phyloP scores from a whole-genome alignment of 1,140 invertebrate genomes.

The Hypsibius dujardini region DNA sequence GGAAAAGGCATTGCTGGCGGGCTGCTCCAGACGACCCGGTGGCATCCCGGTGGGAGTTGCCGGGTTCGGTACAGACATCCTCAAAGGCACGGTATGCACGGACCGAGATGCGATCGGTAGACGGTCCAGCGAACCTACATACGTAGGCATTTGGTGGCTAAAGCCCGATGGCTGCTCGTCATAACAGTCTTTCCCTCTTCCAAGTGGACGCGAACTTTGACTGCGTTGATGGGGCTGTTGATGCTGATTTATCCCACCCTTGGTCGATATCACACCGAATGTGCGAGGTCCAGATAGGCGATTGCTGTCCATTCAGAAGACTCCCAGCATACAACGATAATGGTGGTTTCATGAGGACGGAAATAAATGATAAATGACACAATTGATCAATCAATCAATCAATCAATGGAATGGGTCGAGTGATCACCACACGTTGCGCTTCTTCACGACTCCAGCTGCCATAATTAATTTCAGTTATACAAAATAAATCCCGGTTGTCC shows the following conservation, averaged over 20 bases:
- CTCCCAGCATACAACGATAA: too few relatives aligned
- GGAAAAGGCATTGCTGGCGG: background rate
- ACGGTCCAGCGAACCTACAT: background rate
- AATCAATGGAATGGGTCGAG: too few relatives aligned
- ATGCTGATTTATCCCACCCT: background rate
- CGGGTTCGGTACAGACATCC: background rate
- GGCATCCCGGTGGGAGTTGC: background rate
- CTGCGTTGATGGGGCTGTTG: too few relatives aligned
- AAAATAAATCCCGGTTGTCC: too few relatives aligned
- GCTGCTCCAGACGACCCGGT: background rate
- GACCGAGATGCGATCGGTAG: background rate
- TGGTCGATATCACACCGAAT: background rate
- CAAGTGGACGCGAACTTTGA: background rate
- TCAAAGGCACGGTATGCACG: slow-evolving; percentile 6
- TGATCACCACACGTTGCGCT: too few relatives aligned
- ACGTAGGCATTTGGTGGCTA: background rate
- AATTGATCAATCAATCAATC: too few relatives aligned
- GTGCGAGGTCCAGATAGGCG: background rate
- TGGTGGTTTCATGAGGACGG: too few relatives aligned
- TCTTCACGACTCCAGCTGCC: too few relatives aligned
- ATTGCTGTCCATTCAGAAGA: background rate
- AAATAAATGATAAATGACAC: too few relatives aligned
- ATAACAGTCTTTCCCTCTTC: background rate
- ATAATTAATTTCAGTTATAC: too few relatives aligned
- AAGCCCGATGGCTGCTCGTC: background rate